Conservation (phyloP, 2,888 invertebrate species). For the Neoascia interrupta region DNA sequence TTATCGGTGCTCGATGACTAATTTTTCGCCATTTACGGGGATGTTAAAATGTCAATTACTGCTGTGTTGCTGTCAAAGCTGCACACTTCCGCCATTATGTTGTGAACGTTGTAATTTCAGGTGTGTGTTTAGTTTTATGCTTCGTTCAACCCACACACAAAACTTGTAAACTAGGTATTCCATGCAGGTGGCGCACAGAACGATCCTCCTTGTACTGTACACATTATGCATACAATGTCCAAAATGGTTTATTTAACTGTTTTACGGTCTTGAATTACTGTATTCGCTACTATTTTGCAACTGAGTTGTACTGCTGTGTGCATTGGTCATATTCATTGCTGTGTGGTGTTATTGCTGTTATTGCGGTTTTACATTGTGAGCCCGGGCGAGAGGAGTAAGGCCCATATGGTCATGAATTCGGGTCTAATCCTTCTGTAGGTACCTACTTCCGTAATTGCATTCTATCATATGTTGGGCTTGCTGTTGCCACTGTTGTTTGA, state of each 20-base stretch:
- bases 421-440: too few relatives aligned
- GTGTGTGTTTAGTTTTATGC: constrained; percentile 2
- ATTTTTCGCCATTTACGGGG: constrained; percentile 51
- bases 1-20: constrained; percentile 29
- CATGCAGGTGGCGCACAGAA: not conserved
- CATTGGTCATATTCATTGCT: constrained; percentile 26
- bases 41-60: constrained; percentile 54
- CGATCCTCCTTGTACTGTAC: not conserved
- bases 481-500: constrained; percentile 14
- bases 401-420: too few relatives aligned
- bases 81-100: not conserved
- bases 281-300: constrained; percentile 8
- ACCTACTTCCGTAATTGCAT: constrained; percentile 10
- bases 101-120: not conserved
- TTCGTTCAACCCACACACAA: not conserved
- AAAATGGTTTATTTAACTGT: constrained; percentile 49
- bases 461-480: constrained; percentile 15
- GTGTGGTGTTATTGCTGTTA: constrained; percentile 15
- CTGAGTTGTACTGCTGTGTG: constrained; percentile 18
- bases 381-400: not conserved
- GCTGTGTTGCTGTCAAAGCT: constrained; percentile 44
- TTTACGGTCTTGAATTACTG: constrained; percentile 37
- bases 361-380: constrained; percentile 20
- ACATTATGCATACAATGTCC: constrained; percentile 23
- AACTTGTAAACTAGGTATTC: too few relatives aligned